These are phyloP conservation scores for Nemotelus nigrinus DNA, from an alignment of 2,888 invertebrate genomes.

Conservation along the genomic window DNA sequence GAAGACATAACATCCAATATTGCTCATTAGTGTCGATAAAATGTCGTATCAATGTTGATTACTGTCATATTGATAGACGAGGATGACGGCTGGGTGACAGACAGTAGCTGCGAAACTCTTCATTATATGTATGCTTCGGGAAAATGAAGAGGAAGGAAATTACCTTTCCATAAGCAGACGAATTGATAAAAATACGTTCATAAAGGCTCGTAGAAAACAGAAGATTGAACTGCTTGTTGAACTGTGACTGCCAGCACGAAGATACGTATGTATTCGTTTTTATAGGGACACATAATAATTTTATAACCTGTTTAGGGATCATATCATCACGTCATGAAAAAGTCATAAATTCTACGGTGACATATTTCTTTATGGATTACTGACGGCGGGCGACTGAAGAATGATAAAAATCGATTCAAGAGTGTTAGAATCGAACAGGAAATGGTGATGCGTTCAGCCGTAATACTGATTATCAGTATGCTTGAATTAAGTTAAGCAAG, in stretches of 20 bases:
- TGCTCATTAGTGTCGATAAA: slow-evolving; percentile 37
- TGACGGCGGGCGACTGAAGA: background rate
- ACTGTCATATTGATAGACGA: slow-evolving; percentile 33
- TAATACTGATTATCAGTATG: too few relatives aligned
- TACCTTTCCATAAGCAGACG: background rate
- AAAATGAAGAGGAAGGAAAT: background rate
- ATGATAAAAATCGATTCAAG: too few relatives aligned
- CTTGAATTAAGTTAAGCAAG: too few relatives aligned
- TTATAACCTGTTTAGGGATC: slow-evolving; percentile 34
- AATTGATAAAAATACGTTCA: background rate
- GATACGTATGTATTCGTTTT: background rate
- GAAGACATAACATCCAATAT: slow-evolving; percentile 26
- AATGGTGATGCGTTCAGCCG: too few relatives aligned
- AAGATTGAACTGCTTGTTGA: background rate
- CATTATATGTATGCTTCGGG: background rate
- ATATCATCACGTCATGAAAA: slow-evolving; percentile 1
- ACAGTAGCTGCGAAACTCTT: too few relatives aligned
- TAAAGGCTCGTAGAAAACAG: too few relatives aligned
- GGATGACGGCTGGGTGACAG: too few relatives aligned
- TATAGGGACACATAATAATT: slow-evolving; percentile 40
- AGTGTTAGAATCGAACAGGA: too few relatives aligned
- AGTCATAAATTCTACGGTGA: slow-evolving; percentile 15
- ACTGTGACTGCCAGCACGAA: background rate
- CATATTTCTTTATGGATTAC: slow-evolving; percentile 1
- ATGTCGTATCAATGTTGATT: slow-evolving; percentile 33